Conservation (phyloP, 1,140 invertebrate species). For the Drosophila murphyi region DNA sequence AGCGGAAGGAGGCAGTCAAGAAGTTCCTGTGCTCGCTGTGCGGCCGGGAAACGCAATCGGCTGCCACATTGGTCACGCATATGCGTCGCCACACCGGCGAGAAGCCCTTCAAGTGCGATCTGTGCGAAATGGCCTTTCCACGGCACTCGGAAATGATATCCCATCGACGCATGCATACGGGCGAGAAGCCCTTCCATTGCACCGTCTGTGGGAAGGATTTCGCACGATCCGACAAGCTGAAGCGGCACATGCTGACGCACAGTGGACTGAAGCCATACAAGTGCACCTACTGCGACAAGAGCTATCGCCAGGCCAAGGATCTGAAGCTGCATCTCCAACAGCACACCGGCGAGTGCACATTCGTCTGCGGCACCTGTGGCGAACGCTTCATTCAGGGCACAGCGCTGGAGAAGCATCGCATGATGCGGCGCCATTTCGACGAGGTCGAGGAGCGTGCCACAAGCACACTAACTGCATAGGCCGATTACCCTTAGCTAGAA, state of each 20-base stretch:
- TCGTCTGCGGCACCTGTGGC: conserved; percentile 68
- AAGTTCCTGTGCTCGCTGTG: conserved; percentile 86
- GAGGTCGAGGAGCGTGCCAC: conserved; percentile 54
- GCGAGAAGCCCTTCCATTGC: conserved; percentile 71
- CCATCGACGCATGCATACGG: conserved; percentile 69
- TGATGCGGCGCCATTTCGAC: conserved; percentile 74
- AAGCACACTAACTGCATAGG: conserved; percentile 6
- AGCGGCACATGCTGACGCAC: conserved; percentile 71
- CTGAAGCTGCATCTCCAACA: conserved; percentile 69
- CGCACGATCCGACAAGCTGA: conserved; percentile 69
- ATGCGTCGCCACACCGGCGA: conserved; percentile 85
- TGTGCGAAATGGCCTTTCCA: conserved; percentile 74
- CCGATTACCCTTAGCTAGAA: background rate
- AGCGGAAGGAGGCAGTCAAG: conserved; percentile 70
- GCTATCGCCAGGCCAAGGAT: conserved; percentile 72
- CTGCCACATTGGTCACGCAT: conserved; percentile 86
- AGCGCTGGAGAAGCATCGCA: conserved; percentile 68
- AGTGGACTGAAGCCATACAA: conserved; percentile 72
- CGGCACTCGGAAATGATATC: conserved; percentile 67
- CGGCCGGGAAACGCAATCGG: conserved; percentile 86
- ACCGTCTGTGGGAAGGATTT: conserved; percentile 76
- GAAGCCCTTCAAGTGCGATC: conserved; percentile 75
- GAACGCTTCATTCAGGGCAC: conserved; percentile 72
- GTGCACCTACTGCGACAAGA: conserved; percentile 72
- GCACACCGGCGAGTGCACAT: conserved; percentile 68